Conservation (phyloP, 2,797 vertebrate genomes). For the Glossophaga mutica region DNA sequence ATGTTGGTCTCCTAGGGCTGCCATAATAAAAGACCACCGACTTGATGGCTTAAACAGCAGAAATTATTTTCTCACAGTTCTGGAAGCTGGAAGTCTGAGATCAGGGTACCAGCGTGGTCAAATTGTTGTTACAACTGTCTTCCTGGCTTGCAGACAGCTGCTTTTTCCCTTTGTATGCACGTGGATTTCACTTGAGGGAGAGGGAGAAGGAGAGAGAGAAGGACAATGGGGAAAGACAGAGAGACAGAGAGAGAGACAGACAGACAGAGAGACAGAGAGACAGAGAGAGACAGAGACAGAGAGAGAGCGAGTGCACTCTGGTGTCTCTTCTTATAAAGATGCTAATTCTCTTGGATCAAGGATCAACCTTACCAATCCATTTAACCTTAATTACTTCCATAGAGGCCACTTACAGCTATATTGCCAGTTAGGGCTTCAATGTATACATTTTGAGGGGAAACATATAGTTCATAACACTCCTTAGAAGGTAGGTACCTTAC, state of each 20-base stretch:
- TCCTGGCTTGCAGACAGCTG: background rate
- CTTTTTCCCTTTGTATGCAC: background rate
- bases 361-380: background rate
- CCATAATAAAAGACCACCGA: background rate
- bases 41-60: background rate
- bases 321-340: background rate
- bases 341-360: background rate
- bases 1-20: background rate
- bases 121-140: background rate
- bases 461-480: background rate
- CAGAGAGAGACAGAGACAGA: too few relatives aligned
- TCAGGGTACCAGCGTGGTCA: background rate
- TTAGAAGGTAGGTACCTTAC: background rate
- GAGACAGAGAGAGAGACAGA: background rate
- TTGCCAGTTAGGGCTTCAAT: background rate
- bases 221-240: background rate
- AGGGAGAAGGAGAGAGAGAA: background rate
- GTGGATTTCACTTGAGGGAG: background rate
- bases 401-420: background rate
- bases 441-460: background rate
- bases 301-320: background rate
- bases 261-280: too few relatives aligned
- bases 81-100: background rate
- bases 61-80: background rate
- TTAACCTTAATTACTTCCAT: background rate